Evolutionary conservation across 2,888 invertebrate species (phyloP).

Genomic region (Cataglyphis livida): DNA sequence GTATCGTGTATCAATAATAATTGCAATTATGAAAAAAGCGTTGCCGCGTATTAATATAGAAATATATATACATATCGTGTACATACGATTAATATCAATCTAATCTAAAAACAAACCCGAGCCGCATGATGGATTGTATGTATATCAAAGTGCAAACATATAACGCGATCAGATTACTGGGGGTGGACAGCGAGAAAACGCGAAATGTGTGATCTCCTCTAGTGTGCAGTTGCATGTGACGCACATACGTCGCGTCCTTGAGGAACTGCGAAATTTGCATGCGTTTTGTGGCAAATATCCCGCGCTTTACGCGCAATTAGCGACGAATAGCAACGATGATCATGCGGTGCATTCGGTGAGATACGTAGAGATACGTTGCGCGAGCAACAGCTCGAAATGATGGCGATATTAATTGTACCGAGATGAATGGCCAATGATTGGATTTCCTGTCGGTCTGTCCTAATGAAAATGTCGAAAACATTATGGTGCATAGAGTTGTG

Average conservation of each 20-base stretch:
- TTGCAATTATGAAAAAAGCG: neutral
- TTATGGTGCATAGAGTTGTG: neutral
- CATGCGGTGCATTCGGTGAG: slow-evolving; percentile 5
- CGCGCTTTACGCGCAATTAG: slow-evolving; percentile 34
- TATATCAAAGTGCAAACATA: slow-evolving; percentile 55
- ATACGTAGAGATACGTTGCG: slow-evolving; percentile 17
- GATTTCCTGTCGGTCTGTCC: slow-evolving; percentile 30
- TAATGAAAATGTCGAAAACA: slow-evolving; percentile 28
- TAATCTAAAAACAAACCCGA: neutral
- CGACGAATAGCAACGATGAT: slow-evolving; percentile 44
- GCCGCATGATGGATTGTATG: slow-evolving; percentile 63
- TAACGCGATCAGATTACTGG: slow-evolving; percentile 59
- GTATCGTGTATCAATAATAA: neutral
- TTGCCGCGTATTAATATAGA: neutral
- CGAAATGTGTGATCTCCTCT: neutral
- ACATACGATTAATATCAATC: slow-evolving; percentile 48
- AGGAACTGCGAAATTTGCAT: slow-evolving; percentile 4
- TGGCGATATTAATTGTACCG: slow-evolving; percentile 66
- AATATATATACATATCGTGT: neutral
- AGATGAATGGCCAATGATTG: slow-evolving; percentile 73
- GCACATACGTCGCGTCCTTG: slow-evolving; percentile 29
- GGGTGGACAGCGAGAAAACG: neutral
- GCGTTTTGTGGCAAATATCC: neutral
- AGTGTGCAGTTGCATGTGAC: slow-evolving; percentile 28
- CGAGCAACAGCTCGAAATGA: slow-evolving; percentile 62